Evolutionary conservation across 1,140 invertebrate species (phyloP).

Genomic region (Drosophila nigrodunni): DNA sequence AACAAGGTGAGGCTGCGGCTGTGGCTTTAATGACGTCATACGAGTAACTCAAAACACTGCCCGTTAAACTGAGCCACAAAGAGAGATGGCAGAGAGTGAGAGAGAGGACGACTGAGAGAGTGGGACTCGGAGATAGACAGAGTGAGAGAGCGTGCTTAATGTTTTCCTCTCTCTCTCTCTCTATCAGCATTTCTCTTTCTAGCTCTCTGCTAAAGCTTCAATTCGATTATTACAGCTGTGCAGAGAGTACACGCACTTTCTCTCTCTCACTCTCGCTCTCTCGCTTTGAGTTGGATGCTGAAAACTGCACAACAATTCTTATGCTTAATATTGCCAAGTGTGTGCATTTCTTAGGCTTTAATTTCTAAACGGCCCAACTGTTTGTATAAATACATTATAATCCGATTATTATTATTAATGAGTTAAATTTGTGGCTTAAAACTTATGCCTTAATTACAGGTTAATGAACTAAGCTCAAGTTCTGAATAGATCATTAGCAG

Average conservation of each 20-base stretch:
- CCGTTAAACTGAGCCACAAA: slow-evolving; percentile 56
- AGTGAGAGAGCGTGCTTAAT: slow-evolving; percentile 14
- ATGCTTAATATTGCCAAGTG: slow-evolving; percentile 55
- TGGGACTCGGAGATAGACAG: slow-evolving; percentile 1
- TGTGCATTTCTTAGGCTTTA: slow-evolving; percentile 43
- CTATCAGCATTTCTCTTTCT: not conserved
- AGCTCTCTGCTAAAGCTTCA: slow-evolving; percentile 1
- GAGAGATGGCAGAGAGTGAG: not conserved
- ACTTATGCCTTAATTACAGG: too few species aligned
- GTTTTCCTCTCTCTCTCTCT: slow-evolving; percentile 1
- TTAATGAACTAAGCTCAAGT: too few species aligned
- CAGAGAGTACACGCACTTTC: not conserved
- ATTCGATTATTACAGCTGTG: slow-evolving; percentile 12
- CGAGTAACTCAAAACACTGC: slow-evolving; percentile 63
- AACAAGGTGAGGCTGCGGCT: slow-evolving; percentile 72
- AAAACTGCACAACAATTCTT: slow-evolving; percentile 73
- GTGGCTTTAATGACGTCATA: slow-evolving; percentile 76
- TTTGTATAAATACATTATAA: too few species aligned
- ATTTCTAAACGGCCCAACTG: too few species aligned
- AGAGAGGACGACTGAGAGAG: not conserved
- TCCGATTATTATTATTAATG: too few species aligned
- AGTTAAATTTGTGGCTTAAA: too few species aligned
- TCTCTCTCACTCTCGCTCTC: slow-evolving; percentile 7
- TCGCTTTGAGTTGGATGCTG: slow-evolving; percentile 20
- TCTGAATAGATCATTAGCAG: too few species aligned